Base-by-base conservation (phyloP, 2,797 vertebrate species). In the Atherinosoma microstoma region DNA sequence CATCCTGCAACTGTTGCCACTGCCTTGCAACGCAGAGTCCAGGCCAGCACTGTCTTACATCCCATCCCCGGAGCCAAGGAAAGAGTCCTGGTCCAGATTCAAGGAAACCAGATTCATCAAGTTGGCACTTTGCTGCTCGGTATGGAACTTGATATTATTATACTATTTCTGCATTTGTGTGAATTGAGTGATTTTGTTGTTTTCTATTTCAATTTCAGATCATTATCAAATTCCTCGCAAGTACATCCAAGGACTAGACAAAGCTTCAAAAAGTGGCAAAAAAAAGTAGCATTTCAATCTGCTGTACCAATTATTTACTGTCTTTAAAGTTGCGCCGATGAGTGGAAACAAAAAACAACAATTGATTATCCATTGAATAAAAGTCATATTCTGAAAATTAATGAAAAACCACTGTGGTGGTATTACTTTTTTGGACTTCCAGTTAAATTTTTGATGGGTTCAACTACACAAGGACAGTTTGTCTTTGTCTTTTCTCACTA, bases 91-190 rank as follows among this genome's bases (percentile, higher is more conserved):
- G 97, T 99, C 67, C 98, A 99, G 90, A 95, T 98, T 87, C 98
- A 99, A 87, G 98, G 98, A 65, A 99, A 97, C 92, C 98, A 99
- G 92, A 89, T 97, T 80, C 93, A 96, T 67, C 96, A 98, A 62
- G 92, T 95, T 2, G 93, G 96, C 88, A 95, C 90, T 90, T 88
- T 99, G 70, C 88, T 99, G 61, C 86, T 97, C 2, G 97, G 98
- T 99, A 72, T 67, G 79, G 8, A 80, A 12, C 38, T 27, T 38
- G 40, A 27, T 27, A 34, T 59, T 27, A 20, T 13, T 63, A 38
- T 18, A 5, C n/a, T 10, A 11, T 64, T 42, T 2, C 10, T 64
- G 56, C n/a, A 45, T 62, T 51, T 51, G 7, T 40, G 36, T 1
- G 27, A 58, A 42, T 38, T 1, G 1, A 51, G 34, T 68, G 0